Conservation (phyloP, 35 echinoderm and acorn worm genomes). For the Apostichopus californicus region DNA sequence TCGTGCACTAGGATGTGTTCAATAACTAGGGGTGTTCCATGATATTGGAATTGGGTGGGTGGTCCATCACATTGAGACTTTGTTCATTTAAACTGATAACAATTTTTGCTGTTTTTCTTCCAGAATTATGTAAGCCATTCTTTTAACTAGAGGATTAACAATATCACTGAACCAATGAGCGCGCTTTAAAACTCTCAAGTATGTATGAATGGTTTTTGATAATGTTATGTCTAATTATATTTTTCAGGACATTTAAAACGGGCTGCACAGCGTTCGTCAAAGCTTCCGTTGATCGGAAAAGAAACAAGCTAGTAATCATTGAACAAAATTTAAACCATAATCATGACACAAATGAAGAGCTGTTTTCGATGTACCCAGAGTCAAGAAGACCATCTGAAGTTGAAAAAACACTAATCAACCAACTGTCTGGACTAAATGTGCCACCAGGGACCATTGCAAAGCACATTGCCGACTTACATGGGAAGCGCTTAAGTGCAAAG, state of each 20-base stretch:
- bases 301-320: neutral
- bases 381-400: neutral
- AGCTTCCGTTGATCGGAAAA: neutral
- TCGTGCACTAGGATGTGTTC: too few species aligned
- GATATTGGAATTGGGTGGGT: too few species aligned
- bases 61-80: too few species aligned
- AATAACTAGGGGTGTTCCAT: too few species aligned
- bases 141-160: too few species aligned
- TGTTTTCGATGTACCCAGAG: neutral
- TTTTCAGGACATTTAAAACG: constrained; percentile 9
- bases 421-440: constrained; percentile 29
- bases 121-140: too few species aligned
- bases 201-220: too few species aligned
- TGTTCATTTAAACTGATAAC: too few species aligned
- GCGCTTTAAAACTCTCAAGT: too few species aligned
- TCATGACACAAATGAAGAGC: neutral
- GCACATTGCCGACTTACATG: constrained; percentile 3
- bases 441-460: constrained; percentile 27
- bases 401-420: neutral
- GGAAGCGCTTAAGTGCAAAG: constrained; percentile 23
- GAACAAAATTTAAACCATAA: constrained; percentile 9
- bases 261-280: constrained; percentile 2
- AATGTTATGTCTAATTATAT: too few species aligned
- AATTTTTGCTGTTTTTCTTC: too few species aligned
- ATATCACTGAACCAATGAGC: too few species aligned